phyloP scores from a whole-genome alignment of 35 echinoderm and acorn worm species.

The Ophiothrix spiculata region DNA sequence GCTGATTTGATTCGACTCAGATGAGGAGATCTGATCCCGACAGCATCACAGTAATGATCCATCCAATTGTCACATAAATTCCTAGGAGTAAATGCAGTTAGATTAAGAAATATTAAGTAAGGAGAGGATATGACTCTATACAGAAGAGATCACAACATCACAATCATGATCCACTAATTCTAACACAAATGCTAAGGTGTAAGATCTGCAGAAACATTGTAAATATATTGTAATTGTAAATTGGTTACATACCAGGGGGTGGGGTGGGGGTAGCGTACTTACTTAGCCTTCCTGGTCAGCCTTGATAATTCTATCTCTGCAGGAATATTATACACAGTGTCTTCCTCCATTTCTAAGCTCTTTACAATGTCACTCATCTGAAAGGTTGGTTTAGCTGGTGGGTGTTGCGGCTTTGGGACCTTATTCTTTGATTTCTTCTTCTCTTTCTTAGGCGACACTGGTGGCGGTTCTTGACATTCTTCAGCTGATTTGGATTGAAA shows the following conservation, averaged over 20 bases:
- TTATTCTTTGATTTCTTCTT: slow-evolving; percentile 69
- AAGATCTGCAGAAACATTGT: too few species aligned
- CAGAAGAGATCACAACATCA: too few species aligned
- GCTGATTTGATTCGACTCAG: slow-evolving; percentile 36
- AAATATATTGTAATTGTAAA: too few species aligned
- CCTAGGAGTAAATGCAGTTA: too few species aligned
- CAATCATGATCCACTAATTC: too few species aligned
- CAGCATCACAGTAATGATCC: slow-evolving; percentile 80
- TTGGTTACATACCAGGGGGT: neutral
- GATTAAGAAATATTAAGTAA: neutral
- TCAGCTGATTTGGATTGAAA: slow-evolving; percentile 85
- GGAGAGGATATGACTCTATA: too few species aligned
- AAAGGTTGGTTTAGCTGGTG: slow-evolving; percentile 15
- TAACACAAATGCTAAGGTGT: too few species aligned
- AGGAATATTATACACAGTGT: slow-evolving; percentile 69
- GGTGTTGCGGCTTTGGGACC: neutral
- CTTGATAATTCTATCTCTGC: slow-evolving; percentile 70
- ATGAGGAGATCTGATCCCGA: slow-evolving; percentile 64
- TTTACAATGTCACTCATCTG: slow-evolving; percentile 74
- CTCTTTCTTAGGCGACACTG: slow-evolving; percentile 25
- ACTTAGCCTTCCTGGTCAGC: slow-evolving; percentile 76
- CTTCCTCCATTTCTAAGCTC: slow-evolving; percentile 72
- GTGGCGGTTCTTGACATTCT: slow-evolving; percentile 58
- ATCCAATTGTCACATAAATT: slow-evolving; percentile 84
- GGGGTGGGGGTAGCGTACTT: neutral